Percentiles rank a stretch among this genome's conserved stretches.
These are phyloP conservation scores for Lasioglossum villosulum DNA, from an alignment of 2,888 invertebrate genomes.

Conservation along the genomic window DNA sequence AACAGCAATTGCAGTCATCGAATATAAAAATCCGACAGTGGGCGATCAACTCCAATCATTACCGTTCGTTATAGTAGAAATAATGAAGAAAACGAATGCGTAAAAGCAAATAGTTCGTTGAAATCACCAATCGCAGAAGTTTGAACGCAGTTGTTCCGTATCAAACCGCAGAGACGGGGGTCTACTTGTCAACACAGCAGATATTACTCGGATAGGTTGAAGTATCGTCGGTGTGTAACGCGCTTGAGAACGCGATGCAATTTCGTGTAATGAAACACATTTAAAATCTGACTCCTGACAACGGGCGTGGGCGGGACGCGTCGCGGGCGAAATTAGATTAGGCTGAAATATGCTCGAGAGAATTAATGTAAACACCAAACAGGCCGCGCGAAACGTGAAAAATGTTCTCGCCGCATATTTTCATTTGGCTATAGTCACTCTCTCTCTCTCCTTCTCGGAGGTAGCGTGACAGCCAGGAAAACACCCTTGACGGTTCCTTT, in stretches of 20 bases:
- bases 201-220: neutral
- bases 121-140: neutral
- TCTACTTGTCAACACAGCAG: neutral
- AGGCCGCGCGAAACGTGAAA: neutral
- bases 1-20: no score
- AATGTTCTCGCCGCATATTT: neutral
- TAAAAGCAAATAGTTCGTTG: neutral
- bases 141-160: neutral
- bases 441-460: neutral
- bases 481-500: neutral
- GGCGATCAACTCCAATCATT: neutral
- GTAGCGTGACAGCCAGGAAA: neutral
- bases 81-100: neutral
- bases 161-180: neutral
- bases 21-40: neutral
- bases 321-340: slow-evolving; percentile 9
- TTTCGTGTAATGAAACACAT: slow-evolving; percentile 15
- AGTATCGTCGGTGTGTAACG: neutral
- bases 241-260: neutral
- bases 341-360: neutral
- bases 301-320: neutral
- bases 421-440: neutral
- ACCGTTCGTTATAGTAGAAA: neutral
- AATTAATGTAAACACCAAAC: slow-evolving; percentile 20
- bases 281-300: neutral